Conservation (phyloP, 2,113 vertebrate genomes). For the Peromyscus californicus region DNA sequence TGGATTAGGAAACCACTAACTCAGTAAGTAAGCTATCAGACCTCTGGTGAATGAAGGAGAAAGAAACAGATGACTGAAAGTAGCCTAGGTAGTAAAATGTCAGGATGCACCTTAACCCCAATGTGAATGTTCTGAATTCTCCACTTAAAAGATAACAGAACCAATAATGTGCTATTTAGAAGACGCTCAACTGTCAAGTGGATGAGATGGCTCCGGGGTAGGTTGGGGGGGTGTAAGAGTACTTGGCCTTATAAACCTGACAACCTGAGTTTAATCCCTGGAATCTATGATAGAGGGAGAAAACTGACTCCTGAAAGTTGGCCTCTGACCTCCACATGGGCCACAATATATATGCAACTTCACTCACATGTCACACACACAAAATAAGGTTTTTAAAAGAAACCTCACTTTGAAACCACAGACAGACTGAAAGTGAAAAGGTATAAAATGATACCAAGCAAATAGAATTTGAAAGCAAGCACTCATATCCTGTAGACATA, state of each 20-base stretch:
- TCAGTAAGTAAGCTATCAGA: not conserved
- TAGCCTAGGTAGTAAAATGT: too few relatives aligned
- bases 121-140: not conserved
- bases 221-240: too few relatives aligned
- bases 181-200: too few relatives aligned
- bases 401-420: not conserved
- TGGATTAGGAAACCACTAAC: not conserved
- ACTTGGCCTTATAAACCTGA: not conserved
- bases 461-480: not conserved
- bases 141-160: not conserved
- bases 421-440: not conserved
- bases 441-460: not conserved
- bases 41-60: too few relatives aligned
- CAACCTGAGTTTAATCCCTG: not conserved
- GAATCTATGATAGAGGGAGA: not conserved
- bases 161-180: not conserved
- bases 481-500: not conserved
- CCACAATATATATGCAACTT: too few relatives aligned
- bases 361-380: not conserved
- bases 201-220: too few relatives aligned
- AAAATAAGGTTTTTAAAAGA: not conserved
- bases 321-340: not conserved
- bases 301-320: not conserved
- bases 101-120: not conserved
- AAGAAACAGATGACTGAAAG: not conserved